Evolutionary conservation across 2,888 invertebrate genomes (phyloP), one percentile per base, ranked within the genome.

Genomic region (Brachyptera risi): DNA sequence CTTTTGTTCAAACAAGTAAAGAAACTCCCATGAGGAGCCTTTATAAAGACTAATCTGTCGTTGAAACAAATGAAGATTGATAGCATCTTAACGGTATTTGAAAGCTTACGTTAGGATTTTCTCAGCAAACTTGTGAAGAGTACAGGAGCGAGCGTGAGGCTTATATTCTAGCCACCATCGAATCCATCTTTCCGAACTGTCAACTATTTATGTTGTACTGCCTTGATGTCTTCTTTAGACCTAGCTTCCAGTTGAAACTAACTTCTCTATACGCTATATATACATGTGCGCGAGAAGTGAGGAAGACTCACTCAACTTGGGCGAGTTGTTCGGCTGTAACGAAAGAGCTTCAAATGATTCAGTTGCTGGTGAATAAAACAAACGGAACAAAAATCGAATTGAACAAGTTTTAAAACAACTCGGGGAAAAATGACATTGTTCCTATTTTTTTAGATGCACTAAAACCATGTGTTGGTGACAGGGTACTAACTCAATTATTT

Each of bases 41-140:
- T 44, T 44, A 44, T 44, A 17, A 44, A 44, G 44, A 44, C 44
- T 44, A 44, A 44, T 44, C 44, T 44, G 44, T 44, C 44, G 44
- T 44, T 44, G 19, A 44, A 44, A 19, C 44, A n/a, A 7, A 44
- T 44, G 7, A 17, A 44, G 44, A 44, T 44, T 44, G 44, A 44
- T 44, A 31, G 31, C 31, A 31, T 31, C 31, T 31, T 31, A 31
- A 31, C 31, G 31, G 31, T 31, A 31, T 31, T 31, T 31, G 31
- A 31, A 31, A 31, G 31, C 5, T 31, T 31, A 31, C 31, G 31
- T 11, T 11, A 31, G 31, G 31, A 31, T 31, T 31, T 31, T 31
- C 31, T 31, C 31, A 7, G 31, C 7, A 31, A 31, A 31, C 31
- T 31, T 31, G 31, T 31, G 31, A 31, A 31, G 31, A 31, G 31